A percentile compares a stretch with the other conserved stretches of the same genome.
These are phyloP conservation scores for Malthinus seriepunctatus DNA, from an alignment of 2,888 invertebrate species.

Conservation along the genomic window DNA sequence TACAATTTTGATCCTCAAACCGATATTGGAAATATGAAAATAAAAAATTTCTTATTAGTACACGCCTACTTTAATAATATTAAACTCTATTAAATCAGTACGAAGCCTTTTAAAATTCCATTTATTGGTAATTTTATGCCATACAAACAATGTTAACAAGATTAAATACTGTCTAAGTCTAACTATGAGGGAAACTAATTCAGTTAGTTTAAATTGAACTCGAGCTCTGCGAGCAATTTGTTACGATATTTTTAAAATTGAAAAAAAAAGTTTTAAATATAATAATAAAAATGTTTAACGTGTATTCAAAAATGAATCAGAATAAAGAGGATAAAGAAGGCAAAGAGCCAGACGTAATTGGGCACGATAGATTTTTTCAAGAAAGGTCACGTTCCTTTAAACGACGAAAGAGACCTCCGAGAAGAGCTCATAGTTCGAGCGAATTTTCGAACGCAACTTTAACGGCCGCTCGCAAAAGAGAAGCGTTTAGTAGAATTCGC, in stretches of 20 bases:
- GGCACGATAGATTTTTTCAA: conserved; percentile 81
- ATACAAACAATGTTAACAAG: conserved; percentile 2
- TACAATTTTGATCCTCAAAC: too few relatives aligned
- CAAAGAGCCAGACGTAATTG: conserved; percentile 68
- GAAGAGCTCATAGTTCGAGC: conserved; percentile 70
- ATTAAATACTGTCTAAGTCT: conserved; percentile 5
- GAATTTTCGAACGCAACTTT: conserved; percentile 67
- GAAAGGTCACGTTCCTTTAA: conserved; percentile 61
- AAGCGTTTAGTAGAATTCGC: conserved; percentile 61
- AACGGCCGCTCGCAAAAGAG: conserved; percentile 66
- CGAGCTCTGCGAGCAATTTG: not conserved
- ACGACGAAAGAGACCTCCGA: conserved; percentile 62
- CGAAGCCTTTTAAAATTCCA: too few relatives aligned
- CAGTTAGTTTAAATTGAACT: not conserved
- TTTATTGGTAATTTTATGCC: not conserved
- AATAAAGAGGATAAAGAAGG: conserved; percentile 59
- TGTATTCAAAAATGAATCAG: conserved; percentile 71
- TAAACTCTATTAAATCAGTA: too few relatives aligned
- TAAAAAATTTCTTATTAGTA: too few relatives aligned
- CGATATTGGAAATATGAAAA: too few relatives aligned
- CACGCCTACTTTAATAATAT: too few relatives aligned
- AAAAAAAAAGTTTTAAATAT: too few relatives aligned
- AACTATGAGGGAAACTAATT: not conserved
- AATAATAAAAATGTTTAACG: conserved; percentile 67
- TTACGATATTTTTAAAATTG: not conserved